Evolutionary conservation across 2,888 invertebrate species (phyloP).

Genomic region (Vanessa cardui): DNA sequence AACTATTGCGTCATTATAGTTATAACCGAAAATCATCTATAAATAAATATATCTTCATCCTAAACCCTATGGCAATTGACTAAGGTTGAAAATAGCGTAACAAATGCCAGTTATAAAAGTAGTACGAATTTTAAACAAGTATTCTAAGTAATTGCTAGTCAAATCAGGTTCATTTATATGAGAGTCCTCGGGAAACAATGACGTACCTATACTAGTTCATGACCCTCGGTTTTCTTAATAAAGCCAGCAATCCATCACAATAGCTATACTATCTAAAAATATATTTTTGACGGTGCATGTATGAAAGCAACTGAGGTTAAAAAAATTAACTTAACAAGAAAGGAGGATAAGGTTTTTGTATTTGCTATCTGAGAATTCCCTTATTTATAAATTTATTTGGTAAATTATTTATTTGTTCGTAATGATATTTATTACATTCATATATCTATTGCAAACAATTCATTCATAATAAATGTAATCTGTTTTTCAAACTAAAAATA

Average conservation of each 20-base stretch:
- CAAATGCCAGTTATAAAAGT: slow-evolving; percentile 18
- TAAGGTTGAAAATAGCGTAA: slow-evolving; percentile 11
- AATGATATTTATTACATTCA: too few species aligned
- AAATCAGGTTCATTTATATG: slow-evolving; percentile 36
- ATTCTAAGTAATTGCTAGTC: slow-evolving; percentile 36
- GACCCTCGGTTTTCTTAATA: slow-evolving; percentile 27
- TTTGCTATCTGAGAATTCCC: too few species aligned
- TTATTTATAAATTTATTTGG: too few species aligned
- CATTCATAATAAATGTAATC: too few species aligned
- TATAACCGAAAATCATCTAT: slow-evolving; percentile 6
- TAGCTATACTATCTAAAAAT: not conserved
- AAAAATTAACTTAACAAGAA: too few species aligned
- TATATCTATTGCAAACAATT: too few species aligned
- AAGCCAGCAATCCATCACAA: not conserved
- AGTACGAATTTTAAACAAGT: slow-evolving; percentile 21
- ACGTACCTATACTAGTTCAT: slow-evolving; percentile 35
- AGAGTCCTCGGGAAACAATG: slow-evolving; percentile 41
- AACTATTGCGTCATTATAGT: slow-evolving; percentile 27
- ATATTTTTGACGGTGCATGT: too few species aligned
- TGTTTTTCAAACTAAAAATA: too few species aligned
- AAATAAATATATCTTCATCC: not conserved
- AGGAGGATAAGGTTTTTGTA: too few species aligned
- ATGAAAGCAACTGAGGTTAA: too few species aligned
- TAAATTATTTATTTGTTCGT: too few species aligned
- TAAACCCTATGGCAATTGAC: not conserved